Evolutionary conservation across 2,113 vertebrate genomes (phyloP).

Genomic region (Struthio camelus): DNA sequence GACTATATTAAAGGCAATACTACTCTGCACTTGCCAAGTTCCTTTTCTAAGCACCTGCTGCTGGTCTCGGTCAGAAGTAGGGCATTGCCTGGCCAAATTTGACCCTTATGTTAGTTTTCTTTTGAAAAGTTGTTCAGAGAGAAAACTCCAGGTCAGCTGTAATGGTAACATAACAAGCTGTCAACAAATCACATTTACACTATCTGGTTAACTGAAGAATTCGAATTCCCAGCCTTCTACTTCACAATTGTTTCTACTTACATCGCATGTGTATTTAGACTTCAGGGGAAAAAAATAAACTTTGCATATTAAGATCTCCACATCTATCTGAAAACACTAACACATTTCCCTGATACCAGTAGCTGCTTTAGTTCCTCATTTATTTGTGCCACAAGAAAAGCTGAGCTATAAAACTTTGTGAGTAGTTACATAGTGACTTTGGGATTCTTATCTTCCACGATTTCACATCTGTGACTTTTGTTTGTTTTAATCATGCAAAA

Average conservation of each 20-base stretch:
- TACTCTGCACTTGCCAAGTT: neutral
- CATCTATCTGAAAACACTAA: conserved; percentile 31
- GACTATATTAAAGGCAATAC: neutral
- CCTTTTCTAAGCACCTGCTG: neutral
- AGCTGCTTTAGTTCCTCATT: neutral
- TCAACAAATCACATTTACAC: conserved; percentile 20
- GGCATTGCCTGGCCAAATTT: neutral
- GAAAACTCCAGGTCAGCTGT: conserved; percentile 14
- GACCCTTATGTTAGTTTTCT: neutral
- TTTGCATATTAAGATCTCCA: neutral
- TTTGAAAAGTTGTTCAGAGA: neutral
- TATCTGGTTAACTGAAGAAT: neutral
- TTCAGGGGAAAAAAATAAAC: neutral
- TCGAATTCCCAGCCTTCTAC: conserved; percentile 6
- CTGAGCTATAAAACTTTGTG: conserved; percentile 19
- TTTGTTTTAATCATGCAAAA: neutral
- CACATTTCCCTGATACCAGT: conserved; percentile 9
- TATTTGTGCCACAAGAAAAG: conserved; percentile 39
- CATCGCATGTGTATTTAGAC: conserved; percentile 32
- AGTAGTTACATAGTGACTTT: neutral
- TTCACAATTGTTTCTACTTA: conserved; percentile 53
- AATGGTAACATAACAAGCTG: neutral
- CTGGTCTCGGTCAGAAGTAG: neutral
- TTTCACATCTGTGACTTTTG: neutral
- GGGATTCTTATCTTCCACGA: conserved; percentile 10